These are phyloP conservation scores for Neogale vison DNA, from an alignment of 2,113 vertebrate genomes.

Conservation along the genomic window DNA sequence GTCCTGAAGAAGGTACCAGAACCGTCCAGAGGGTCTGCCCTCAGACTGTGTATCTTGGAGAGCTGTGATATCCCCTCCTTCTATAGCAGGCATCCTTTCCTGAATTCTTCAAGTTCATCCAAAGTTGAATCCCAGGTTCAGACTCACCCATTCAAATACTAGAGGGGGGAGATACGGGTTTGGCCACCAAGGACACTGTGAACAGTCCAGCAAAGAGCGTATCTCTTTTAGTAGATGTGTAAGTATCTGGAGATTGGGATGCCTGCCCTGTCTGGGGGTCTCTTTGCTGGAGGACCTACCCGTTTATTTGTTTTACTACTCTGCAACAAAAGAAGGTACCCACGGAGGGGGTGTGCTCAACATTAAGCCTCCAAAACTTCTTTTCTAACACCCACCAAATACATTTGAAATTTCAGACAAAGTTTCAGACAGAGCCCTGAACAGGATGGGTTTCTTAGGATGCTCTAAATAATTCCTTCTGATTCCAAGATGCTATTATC, in stretches of 20 bases:
- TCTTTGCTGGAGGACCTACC: not conserved
- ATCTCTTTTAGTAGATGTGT: not conserved
- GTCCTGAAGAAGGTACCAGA: not conserved
- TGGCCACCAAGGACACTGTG: not conserved
- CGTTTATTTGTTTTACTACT: not conserved
- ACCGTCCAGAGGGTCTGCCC: not conserved
- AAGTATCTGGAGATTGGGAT: not conserved
- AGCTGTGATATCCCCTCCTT: not conserved
- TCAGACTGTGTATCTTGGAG: not conserved
- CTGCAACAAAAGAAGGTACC: not conserved
- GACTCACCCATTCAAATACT: not conserved
- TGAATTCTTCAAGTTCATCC: not conserved
- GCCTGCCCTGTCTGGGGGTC: not conserved
- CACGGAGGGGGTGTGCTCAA: not conserved
- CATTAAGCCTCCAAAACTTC: not conserved
- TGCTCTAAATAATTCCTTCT: not conserved
- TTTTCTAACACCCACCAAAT: not conserved
- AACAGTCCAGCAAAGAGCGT: not conserved
- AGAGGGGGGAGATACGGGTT: not conserved
- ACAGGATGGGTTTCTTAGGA: not conserved
- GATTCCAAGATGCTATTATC: constrained; percentile 20
- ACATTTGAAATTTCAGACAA: not conserved
- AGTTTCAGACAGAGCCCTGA: not conserved
- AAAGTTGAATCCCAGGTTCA: constrained; percentile 2
- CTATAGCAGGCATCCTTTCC: not conserved